A percentile compares a stretch with the other conserved stretches of the same genome.
phyloP scores from a whole-genome alignment of 2,113 vertebrate species.

The Microtus montanus region DNA sequence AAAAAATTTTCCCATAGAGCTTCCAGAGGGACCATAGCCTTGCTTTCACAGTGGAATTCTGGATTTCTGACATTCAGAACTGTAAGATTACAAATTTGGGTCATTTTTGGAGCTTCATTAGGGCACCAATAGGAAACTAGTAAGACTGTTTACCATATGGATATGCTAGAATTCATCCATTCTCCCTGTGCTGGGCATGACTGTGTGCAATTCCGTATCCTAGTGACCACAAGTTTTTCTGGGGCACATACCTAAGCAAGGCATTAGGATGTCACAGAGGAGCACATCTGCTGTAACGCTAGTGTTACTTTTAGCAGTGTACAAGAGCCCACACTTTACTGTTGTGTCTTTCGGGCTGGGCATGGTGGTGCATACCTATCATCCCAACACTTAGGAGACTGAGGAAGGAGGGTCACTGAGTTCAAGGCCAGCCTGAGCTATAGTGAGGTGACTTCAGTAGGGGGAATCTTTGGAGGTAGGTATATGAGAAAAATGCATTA shows the following conservation, averaged over 20 bases:
- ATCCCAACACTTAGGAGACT: not conserved
- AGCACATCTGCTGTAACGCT: not conserved
- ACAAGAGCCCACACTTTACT: not conserved
- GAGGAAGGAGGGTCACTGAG: not conserved
- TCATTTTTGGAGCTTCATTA: constrained; percentile 40
- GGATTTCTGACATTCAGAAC: not conserved
- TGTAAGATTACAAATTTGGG: constrained; percentile 26
- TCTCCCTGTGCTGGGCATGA: not conserved
- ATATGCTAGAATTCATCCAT: not conserved
- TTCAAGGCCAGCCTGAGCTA: not conserved
- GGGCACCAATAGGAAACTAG: not conserved
- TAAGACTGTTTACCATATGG: not conserved
- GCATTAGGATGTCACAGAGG: not conserved
- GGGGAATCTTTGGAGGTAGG: not conserved
- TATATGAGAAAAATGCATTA: not conserved
- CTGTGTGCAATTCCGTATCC: not conserved
- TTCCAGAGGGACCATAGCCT: not conserved
- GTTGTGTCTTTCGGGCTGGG: not conserved
- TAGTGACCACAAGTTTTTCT: constrained; percentile 11
- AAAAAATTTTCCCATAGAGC: not conserved
- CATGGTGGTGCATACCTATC: not conserved
- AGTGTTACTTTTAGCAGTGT: not conserved
- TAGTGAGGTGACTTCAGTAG: not conserved
- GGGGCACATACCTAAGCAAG: not conserved
- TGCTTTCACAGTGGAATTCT: constrained; percentile 28